These are phyloP conservation scores for Thunnus albacares DNA, from an alignment of 2,797 vertebrate genomes.

Conservation along the genomic window DNA sequence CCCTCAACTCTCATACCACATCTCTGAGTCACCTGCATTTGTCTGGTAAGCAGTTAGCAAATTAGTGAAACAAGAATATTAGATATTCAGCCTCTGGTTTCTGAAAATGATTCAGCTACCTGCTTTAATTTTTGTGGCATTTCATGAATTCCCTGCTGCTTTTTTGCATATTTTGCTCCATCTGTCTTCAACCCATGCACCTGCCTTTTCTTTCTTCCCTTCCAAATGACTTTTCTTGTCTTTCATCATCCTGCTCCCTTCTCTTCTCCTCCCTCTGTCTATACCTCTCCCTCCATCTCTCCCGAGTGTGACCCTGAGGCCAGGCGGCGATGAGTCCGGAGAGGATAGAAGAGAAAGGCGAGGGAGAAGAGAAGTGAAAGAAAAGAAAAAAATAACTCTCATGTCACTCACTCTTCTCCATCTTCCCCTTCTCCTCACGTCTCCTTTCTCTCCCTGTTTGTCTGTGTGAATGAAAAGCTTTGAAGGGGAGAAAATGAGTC, in stretches of 20 bases:
- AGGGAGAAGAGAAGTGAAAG: constrained; percentile 9
- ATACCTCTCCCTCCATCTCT: neutral
- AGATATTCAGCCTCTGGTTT: neutral
- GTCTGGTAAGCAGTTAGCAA: neutral
- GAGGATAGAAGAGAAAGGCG: constrained; percentile 42
- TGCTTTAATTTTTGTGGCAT: neutral
- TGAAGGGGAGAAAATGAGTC: constrained; percentile 81
- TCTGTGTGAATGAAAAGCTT: constrained; percentile 82
- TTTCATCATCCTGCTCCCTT: constrained; percentile 21
- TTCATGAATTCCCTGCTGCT: neutral
- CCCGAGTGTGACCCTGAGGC: constrained; percentile 50
- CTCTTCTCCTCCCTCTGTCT: neutral
- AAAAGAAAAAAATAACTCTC: constrained; percentile 34
- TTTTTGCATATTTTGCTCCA: neutral
- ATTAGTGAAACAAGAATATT: neutral
- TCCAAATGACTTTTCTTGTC: constrained; percentile 1
- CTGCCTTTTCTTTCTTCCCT: neutral
- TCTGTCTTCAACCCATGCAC: neutral
- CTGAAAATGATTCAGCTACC: neutral
- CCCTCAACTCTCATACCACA: neutral
- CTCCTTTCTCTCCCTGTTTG: constrained; percentile 73
- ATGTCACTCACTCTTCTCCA: constrained; percentile 60
- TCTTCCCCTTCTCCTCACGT: constrained; percentile 50
- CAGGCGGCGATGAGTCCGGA: constrained; percentile 10
- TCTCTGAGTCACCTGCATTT: neutral